Percentiles rank a stretch among this genome's conserved stretches.
phyloP scores from a whole-genome alignment of 2,888 invertebrate genomes.

The Trachelus iudaicus region DNA sequence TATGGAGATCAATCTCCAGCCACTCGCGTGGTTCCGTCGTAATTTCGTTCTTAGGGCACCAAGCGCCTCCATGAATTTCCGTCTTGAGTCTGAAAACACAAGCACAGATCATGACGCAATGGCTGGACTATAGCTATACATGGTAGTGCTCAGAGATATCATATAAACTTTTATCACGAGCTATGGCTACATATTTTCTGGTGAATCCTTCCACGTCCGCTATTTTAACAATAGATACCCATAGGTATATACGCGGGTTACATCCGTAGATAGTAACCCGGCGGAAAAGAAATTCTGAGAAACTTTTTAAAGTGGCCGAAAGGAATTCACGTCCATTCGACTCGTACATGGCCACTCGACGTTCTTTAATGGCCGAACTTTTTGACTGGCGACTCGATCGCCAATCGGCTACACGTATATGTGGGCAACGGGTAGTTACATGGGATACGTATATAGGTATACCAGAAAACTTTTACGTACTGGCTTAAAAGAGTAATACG shows the following conservation, averaged over 20 bases:
- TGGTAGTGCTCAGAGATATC: background rate
- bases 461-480: background rate
- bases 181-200: background rate
- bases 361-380: background rate
- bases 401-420: background rate
- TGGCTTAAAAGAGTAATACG: background rate
- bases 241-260: background rate
- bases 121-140: background rate
- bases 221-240: background rate
- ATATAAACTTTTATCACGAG: background rate
- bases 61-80: conserved; percentile 76
- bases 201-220: background rate
- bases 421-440: background rate
- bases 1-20: conserved; percentile 72
- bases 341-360: background rate
- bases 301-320: background rate
- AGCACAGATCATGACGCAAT: background rate
- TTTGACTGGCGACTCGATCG: background rate
- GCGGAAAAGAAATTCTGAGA: background rate
- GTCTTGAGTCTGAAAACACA: conserved; percentile 69
- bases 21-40: conserved; percentile 69
- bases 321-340: background rate
- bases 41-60: conserved; percentile 77
- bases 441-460: background rate
- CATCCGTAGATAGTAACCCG: background rate